Percentiles rank a stretch among this genome's conserved stretches.
These are phyloP conservation scores for Micromys minutus DNA, from an alignment of 2,113 vertebrate genomes.

Conservation along the genomic window DNA sequence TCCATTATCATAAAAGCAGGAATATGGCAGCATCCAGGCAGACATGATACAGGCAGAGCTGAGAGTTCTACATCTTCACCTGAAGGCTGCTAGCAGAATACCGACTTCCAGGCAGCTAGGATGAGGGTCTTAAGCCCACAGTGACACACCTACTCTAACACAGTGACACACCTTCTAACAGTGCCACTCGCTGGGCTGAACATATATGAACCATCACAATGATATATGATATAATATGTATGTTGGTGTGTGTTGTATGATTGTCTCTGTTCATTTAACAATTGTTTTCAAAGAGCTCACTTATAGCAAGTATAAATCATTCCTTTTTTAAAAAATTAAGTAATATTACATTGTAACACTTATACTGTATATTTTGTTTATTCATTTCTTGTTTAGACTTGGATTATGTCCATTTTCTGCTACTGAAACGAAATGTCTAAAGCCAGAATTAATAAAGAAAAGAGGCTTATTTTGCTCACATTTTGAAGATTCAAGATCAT, in stretches of 20 bases:
- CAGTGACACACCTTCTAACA: no score
- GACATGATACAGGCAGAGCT: no score
- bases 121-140: no score
- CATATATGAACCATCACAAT: no score
- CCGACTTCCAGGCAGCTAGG: no score
- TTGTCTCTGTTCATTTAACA: background rate
- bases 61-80: no score
- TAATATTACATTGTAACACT: background rate
- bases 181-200: no score
- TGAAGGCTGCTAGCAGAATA: no score
- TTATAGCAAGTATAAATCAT: background rate
- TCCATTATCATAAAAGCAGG: no score
- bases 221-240: background rate
- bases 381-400: background rate
- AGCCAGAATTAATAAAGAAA: background rate
- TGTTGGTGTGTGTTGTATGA: background rate
- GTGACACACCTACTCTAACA: no score
- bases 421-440: background rate
- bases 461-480: background rate
- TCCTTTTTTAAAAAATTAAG: background rate
- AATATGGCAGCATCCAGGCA: no score
- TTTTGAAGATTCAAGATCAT: background rate
- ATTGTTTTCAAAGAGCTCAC: background rate
- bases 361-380: background rate
- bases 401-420: background rate